Conservation (phyloP, 2,797 vertebrate species). For the Salarias fasciatus region DNA sequence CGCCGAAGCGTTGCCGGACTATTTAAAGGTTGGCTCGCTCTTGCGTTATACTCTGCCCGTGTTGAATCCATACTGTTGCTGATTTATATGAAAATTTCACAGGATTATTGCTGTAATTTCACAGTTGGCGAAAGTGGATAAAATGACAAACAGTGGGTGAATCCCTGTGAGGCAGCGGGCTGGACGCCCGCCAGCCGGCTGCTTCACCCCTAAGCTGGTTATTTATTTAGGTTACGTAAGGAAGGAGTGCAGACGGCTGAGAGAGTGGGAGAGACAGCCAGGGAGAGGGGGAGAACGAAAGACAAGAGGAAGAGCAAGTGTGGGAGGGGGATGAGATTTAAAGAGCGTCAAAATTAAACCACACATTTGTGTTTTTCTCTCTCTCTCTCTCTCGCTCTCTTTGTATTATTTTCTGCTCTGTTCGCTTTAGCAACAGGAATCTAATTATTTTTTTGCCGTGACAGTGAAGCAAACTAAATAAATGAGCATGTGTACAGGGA, state of each 20-base stretch:
- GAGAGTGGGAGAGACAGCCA: background rate
- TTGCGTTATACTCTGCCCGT: background rate
- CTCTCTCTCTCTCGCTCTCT: too few relatives aligned
- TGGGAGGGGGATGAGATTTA: conserved; percentile 3
- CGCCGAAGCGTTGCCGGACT: background rate
- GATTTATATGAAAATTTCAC: conserved; percentile 7
- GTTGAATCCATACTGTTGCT: background rate
- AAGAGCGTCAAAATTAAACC: conserved; percentile 10
- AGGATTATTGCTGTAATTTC: conserved; percentile 8
- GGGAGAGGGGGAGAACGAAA: too few relatives aligned
- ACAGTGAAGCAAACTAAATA: background rate
- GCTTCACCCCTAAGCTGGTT: conserved; percentile 13
- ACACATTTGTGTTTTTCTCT: conserved; percentile 11
- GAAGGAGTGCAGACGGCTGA: conserved; percentile 12
- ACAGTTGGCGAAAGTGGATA: background rate
- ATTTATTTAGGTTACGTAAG: conserved; percentile 32
- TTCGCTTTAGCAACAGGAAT: conserved; percentile 2
- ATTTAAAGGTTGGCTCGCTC: background rate
- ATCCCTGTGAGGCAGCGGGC: background rate
- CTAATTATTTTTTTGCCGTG: conserved; percentile 4
- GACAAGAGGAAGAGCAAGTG: background rate
- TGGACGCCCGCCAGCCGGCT: conserved; percentile 15
- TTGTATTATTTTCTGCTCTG: conserved; percentile 2
- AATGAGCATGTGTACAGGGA: too few relatives aligned
- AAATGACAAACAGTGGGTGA: conserved; percentile 13